These are phyloP conservation scores for Vulpes ferrilata DNA, from an alignment of 2,113 vertebrate species.

Conservation along the genomic window DNA sequence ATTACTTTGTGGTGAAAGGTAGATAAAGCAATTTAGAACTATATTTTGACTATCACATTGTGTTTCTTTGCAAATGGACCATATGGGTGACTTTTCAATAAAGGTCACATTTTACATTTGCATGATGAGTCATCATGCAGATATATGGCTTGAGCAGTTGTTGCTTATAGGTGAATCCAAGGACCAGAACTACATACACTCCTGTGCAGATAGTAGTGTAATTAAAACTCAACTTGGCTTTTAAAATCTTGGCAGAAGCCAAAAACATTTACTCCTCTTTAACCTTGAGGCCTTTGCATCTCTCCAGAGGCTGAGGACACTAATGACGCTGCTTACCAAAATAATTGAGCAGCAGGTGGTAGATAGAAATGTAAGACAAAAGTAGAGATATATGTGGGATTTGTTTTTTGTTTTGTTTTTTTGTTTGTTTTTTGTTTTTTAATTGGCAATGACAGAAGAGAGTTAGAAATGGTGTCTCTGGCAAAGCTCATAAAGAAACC, in stretches of 20 bases:
- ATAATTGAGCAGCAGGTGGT: fast-evolving
- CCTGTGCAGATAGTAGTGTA: neutral
- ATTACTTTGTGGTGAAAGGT: neutral
- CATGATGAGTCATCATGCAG: neutral
- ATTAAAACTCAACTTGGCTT: neutral
- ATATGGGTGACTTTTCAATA: neutral
- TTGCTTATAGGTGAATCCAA: neutral
- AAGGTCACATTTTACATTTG: neutral
- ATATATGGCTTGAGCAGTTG: neutral
- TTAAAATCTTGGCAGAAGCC: neutral
- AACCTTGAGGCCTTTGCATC: neutral
- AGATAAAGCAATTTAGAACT: neutral
- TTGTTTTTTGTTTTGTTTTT: neutral
- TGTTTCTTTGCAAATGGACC: neutral
- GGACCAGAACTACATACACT: neutral
- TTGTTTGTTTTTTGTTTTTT: neutral
- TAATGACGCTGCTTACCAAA: neutral
- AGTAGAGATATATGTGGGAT: neutral
- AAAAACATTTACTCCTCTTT: neutral
- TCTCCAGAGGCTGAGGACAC: neutral
- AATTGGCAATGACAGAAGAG: neutral
- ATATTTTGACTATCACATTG: neutral
- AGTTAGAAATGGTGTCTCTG: neutral
- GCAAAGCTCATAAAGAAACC: neutral
- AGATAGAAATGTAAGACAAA: neutral